Conservation (phyloP, 2,113 vertebrate genomes). For the Mormyrus lacerda region DNA sequence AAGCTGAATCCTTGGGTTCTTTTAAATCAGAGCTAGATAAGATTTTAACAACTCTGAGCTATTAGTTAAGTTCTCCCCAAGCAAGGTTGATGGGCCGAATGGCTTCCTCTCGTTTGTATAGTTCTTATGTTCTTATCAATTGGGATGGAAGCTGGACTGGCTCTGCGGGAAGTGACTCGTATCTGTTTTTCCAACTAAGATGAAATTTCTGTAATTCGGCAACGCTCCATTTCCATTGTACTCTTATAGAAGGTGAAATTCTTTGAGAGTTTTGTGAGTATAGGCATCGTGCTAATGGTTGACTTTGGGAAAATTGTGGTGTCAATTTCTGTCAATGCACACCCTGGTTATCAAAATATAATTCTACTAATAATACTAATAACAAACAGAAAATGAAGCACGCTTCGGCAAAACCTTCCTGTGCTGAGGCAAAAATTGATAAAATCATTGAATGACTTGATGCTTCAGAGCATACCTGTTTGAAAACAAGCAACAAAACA, state of each 20-base stretch:
- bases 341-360: background rate
- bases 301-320: background rate
- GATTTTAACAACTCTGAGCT: no score
- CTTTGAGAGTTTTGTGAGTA: background rate
- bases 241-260: background rate
- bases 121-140: no score
- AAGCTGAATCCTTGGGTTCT: no score
- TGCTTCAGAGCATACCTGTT: background rate
- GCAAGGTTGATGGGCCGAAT: no score
- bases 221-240: background rate
- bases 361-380: background rate
- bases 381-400: background rate
- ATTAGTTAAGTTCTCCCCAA: no score
- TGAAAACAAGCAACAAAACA: background rate
- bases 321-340: background rate
- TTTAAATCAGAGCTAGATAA: no score
- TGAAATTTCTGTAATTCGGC: background rate
- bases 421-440: background rate
- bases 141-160: background rate
- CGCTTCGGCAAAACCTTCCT: background rate
- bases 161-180: background rate
- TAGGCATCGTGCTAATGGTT: background rate
- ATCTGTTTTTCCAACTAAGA: background rate
- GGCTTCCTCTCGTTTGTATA: no score
- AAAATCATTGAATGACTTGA: background rate